These are phyloP conservation scores for Rhabdomys dilectus DNA, from an alignment of 2,113 vertebrate genomes.

Conservation along the genomic window DNA sequence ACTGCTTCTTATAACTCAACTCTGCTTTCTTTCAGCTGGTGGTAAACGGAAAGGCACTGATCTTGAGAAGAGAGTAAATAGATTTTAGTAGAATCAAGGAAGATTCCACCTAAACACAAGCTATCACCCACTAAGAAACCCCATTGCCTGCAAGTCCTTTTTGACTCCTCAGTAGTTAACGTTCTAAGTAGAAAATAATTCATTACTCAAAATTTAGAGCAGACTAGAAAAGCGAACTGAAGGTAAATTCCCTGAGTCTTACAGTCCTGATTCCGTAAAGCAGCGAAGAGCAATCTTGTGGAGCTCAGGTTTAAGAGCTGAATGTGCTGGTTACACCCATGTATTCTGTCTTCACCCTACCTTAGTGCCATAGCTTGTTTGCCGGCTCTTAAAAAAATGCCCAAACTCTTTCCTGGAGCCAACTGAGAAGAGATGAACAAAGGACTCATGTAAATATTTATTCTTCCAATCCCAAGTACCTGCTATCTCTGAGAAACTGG, in stretches of 20 bases:
- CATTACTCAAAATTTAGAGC: slow-evolving; percentile 61
- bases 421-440: not conserved
- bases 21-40: not conserved
- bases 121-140: not conserved
- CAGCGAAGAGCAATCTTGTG: slow-evolving; percentile 27
- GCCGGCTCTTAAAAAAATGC: not conserved
- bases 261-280: not conserved
- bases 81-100: not conserved
- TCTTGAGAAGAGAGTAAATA: not conserved
- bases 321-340: not conserved
- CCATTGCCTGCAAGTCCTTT: not conserved
- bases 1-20: not conserved
- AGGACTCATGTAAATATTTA: slow-evolving; percentile 12
- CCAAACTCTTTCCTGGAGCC: slow-evolving; percentile 12
- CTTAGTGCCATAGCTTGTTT: not conserved
- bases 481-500: not conserved
- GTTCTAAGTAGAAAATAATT: slow-evolving; percentile 65
- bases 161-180: slow-evolving; percentile 37
- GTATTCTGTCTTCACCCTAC: not conserved
- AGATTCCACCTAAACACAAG: not conserved
- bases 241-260: slow-evolving; percentile 50
- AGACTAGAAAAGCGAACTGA: slow-evolving; percentile 51
- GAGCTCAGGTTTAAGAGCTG: slow-evolving; percentile 35
- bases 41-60: not conserved
- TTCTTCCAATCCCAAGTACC: not conserved